Percentiles rank a stretch among this genome's conserved stretches.
phyloP scores from a whole-genome alignment of 1,140 invertebrate genomes.

The Drosophila trapezifrons region DNA sequence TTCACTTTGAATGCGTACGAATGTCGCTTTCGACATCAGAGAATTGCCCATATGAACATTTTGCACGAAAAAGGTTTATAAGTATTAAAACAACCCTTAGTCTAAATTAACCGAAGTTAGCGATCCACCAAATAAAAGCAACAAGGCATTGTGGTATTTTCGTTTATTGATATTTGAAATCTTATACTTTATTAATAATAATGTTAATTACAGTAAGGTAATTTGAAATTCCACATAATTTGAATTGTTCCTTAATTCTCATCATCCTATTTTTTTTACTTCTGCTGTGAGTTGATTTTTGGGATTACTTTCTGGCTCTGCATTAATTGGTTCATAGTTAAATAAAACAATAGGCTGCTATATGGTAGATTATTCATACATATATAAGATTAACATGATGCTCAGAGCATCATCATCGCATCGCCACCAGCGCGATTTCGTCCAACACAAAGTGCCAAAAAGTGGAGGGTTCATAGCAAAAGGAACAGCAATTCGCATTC shows the following conservation, averaged over 20 bases:
- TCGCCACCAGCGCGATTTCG: constrained; percentile 24
- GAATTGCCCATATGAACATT: too few species aligned
- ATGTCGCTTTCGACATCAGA: too few species aligned
- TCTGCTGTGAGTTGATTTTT: constrained; percentile 40
- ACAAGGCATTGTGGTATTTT: constrained; percentile 41
- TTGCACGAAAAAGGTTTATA: too few species aligned
- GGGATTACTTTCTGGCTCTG: constrained; percentile 20
- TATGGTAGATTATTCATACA: constrained; percentile 49
- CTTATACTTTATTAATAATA: constrained; percentile 68
- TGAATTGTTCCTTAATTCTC: constrained; percentile 51
- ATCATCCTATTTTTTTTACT: constrained; percentile 45
- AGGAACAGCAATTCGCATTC: constrained; percentile 74
- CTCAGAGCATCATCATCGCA: constrained; percentile 69
- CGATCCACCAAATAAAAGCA: neutral
- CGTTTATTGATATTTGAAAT: constrained; percentile 80
- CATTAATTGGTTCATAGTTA: constrained; percentile 49
- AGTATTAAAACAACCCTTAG: neutral
- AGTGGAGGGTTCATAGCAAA: constrained; percentile 77
- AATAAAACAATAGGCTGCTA: constrained; percentile 63
- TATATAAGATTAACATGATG: constrained; percentile 66
- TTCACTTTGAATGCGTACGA: too few species aligned
- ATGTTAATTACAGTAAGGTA: constrained; percentile 74
- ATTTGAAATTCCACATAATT: constrained; percentile 62
- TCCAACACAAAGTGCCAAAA: constrained; percentile 78
- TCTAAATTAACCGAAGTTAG: neutral